Base-by-base conservation (phyloP, 2,797 vertebrate genomes). In the Erethizon dorsatum region DNA sequence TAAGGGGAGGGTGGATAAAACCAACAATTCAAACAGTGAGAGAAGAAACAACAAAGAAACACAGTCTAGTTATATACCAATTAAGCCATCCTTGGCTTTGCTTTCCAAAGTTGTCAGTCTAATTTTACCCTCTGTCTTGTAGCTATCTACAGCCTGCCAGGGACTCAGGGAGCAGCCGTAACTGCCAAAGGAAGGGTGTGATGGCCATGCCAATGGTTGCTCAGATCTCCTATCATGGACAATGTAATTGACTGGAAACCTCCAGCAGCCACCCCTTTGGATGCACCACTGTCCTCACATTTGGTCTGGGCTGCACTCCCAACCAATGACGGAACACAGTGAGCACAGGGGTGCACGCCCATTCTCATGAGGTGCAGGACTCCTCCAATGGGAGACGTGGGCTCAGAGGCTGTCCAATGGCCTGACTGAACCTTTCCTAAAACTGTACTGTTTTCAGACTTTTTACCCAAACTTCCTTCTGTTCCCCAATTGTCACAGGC, bases 101-200 rank as follows among this genome's bases (percentile, higher is more conserved):
- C 96, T 97, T 98, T 97, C 97, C 98, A 96, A 97, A 97, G 95
- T 97, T 96, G 97, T 97, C 97, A 98, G 95, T 98, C 96, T 97
- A 98, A 97, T 98, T 96, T 98, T 95, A 94, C 96, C 97, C 98
- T 98, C 97, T 98, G 98, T 98, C 98, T 98, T 98, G 97, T 96
- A 97, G 98, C 98, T 93, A 97, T 97, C 97, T 97, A 98, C 97
- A 98, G 98, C 98, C 98, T 98, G 98, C 97, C 98, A 97, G 95
- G 96, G 97, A 97, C 94, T 97, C 98, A 97, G 98, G 98, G 98
- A 98, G 98, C 95, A 96, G 97, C 97, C 96, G 88, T 65, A 97
- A 45, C 97, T 98, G 98, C 98, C 95, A 98, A 98, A 98, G 97
- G 96, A 98, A 98, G 37, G 97, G 96, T 97, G 95, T 95, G 97